Base-by-base conservation (phyloP, 2,797 vertebrate genomes). In the Cossypha polioptera region DNA sequence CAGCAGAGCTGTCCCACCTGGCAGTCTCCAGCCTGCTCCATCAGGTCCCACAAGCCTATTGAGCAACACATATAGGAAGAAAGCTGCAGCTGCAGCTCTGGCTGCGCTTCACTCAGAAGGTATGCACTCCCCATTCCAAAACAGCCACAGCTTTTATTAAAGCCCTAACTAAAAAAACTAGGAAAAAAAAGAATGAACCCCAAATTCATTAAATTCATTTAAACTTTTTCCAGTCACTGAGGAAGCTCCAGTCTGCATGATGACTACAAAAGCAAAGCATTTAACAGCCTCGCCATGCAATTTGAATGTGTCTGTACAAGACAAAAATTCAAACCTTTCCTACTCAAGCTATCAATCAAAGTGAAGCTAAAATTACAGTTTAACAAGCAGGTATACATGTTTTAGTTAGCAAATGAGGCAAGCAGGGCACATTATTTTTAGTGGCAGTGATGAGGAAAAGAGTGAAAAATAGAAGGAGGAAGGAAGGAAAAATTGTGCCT, bases 281-380 rank as follows among this genome's bases (percentile, higher is more conserved):
- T 58, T 29, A 78, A 79, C 40, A 83, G 71, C 86, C 68, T 69
- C 55, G 77, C 87, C 58, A 74, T 85, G 78, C 17, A 84, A 91
- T 82, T 48, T 78, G 68, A 89, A 95, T 75, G 61, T 77, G 82
- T 93, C 88, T 92, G 65, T 55, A 75, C 61, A 88, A 86, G 90
- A 93, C 1, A 19, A 94, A 94, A 92, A 94, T 87, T 87, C 83
- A 95, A 91, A 77, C 77, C 63, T 85, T 92, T 90, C 75, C 59
- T 94, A 67, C 59, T 88, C 80, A 59, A 92, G 51, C 73, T 78
- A 86, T 97, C 93, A 94, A 95, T 96, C 91, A 94, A 84, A 92
- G 31, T 69, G 92, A 97, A 94, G 86, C 83, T 88, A 92, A 95
- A 96, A 94, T 95, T 92, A 90, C 73, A 90, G 94, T 51, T 85